Base-by-base conservation (phyloP, 2,888 invertebrate species). In the Eupithecia exiguata region DNA sequence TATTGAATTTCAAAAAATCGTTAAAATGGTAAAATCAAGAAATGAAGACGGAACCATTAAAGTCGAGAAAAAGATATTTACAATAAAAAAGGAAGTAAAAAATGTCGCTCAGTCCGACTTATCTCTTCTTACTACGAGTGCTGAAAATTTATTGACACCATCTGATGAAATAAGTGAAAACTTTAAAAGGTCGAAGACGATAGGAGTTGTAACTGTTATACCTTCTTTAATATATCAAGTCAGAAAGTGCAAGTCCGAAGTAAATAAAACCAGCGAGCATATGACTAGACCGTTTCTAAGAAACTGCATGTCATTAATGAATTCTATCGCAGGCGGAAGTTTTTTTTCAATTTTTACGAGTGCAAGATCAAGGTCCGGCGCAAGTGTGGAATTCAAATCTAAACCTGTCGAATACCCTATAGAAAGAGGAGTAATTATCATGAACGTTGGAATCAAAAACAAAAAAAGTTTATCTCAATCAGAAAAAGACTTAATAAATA, bases 1-100 rank as follows among this genome's bases (percentile, higher is more conserved):
- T 71, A 84, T 83, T 6, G 86, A 88, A 71, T 77, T 85, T 30
- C 80, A 87, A 78, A 80, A 86, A 82, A 84, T 86, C 9, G 84
- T 82, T 3, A 86, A 84, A 81, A 83, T 86, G 30, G 69, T 84
- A 10, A 82, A 86, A 74, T 79, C 79, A 4, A 83, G 78, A 79
- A 86, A 86, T 61, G 81, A 84, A 71, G 87, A 89, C 69, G 89
- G 88, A 5, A 83, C 85, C 0, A 74, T 87, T 3, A 81, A 69
- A 43, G 86, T 87, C 74, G 83, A 84, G 70, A 87, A 79, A 74
- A 86, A 83, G 75, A 80, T 84, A 5, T 79, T 86, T 16, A 86
- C 78, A 77, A 83, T 84, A 10, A 83, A 80, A 75, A 86, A 77
- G 68, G 85, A 87, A 79, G 74, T 80, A 0, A 66, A 66, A 66